phyloP scores from a whole-genome alignment of 2,888 invertebrate genomes.

The Teinopalpus imperialis region DNA sequence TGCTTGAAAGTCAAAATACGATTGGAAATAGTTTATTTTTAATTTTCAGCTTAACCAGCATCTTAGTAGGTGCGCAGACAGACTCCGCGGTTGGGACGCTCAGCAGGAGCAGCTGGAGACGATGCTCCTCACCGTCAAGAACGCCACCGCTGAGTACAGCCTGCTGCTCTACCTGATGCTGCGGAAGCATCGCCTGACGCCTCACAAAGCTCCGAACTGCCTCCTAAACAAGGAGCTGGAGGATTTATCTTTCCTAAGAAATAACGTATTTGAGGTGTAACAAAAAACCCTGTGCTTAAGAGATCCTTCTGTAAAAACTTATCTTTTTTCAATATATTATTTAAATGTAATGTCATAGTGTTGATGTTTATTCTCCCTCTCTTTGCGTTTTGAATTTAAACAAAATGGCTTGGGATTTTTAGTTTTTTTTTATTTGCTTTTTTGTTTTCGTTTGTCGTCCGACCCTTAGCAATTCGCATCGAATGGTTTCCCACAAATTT shows the following conservation, averaged over 20 bases:
- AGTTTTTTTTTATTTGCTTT: no score
- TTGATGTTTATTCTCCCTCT: no score
- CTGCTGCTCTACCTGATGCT: conserved; percentile 60
- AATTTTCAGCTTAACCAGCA: conserved; percentile 46
- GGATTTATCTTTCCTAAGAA: conserved; percentile 39
- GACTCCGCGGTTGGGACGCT: conserved; percentile 54
- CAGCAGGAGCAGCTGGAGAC: conserved; percentile 58
- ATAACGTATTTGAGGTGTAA: conserved; percentile 35
- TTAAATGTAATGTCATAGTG: no score
- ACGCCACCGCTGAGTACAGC: conserved; percentile 64
- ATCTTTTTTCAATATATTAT: conserved; percentile 2
- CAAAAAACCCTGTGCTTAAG: background rate
- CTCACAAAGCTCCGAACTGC: conserved; percentile 31
- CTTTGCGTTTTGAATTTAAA: no score
- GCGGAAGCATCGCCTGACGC: conserved; percentile 47
- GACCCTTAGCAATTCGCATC: no score
- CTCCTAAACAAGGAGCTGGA: conserved; percentile 45
- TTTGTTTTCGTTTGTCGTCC: no score
- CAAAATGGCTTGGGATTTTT: no score
- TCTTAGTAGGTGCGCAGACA: conserved; percentile 47
- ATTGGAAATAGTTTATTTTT: background rate
- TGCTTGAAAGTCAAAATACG: no score
- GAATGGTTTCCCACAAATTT: no score
- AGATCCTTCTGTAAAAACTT: background rate
- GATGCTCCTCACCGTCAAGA: conserved; percentile 54